Conservation (phyloP, 1,140 invertebrate species). For the Diplogasteroides magnus region DNA sequence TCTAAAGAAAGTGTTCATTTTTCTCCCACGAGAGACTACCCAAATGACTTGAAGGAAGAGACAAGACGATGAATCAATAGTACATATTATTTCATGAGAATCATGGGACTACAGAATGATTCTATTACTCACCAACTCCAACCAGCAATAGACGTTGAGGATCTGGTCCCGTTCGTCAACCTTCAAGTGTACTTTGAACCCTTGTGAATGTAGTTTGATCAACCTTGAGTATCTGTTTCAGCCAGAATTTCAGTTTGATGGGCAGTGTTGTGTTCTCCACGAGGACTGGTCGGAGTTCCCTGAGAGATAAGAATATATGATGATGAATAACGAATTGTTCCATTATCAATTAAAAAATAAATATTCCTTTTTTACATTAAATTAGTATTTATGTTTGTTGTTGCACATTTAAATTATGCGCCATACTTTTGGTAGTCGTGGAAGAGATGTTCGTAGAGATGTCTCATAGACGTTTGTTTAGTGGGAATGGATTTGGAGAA, state of each 20-base stretch:
- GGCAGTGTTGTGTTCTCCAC: slow-evolving; percentile 28
- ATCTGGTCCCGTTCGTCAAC: slow-evolving; percentile 45
- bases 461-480: slow-evolving; percentile 23
- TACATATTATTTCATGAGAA: too few relatives aligned
- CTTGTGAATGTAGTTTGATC: neutral
- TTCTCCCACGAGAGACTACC: too few relatives aligned
- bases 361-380: neutral
- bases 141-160: slow-evolving; percentile 37
- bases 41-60: too few relatives aligned
- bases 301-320: too few relatives aligned
- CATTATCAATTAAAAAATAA: neutral
- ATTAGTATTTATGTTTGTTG: neutral
- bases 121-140: slow-evolving; percentile 32
- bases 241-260: slow-evolving; percentile 46
- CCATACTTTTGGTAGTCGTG: slow-evolving; percentile 31
- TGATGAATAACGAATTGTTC: too few relatives aligned
- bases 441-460: slow-evolving; percentile 39
- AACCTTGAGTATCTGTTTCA: slow-evolving; percentile 46
- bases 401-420: too few relatives aligned
- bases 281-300: slow-evolving; percentile 32
- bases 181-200: slow-evolving; percentile 1
- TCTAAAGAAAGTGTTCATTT: too few relatives aligned
- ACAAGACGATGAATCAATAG: too few relatives aligned
- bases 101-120: too few relatives aligned
- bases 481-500: neutral